Evolutionary conservation across 2,113 vertebrate genomes (phyloP).

Genomic region (Australoheros scitulus): DNA sequence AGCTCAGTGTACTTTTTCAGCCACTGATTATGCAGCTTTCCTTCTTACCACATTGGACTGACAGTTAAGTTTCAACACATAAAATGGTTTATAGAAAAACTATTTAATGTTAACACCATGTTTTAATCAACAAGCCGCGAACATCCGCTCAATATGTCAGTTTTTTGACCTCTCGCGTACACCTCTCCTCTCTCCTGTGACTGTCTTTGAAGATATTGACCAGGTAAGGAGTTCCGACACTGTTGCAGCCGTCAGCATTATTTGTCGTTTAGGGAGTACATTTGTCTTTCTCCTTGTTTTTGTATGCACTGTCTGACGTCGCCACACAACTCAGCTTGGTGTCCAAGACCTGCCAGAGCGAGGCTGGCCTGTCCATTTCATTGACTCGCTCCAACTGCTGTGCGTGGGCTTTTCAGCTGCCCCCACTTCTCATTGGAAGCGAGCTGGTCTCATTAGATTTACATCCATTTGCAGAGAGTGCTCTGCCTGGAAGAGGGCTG

Average conservation of each 20-base stretch:
- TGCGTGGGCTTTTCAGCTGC: slow-evolving; percentile 19
- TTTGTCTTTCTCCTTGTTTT: background rate
- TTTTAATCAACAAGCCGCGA: slow-evolving; percentile 64
- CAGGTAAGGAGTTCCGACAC: slow-evolving; percentile 1
- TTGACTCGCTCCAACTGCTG: slow-evolving; percentile 20
- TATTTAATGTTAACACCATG: slow-evolving; percentile 66
- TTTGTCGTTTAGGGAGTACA: slow-evolving; percentile 40
- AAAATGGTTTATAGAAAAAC: slow-evolving; percentile 68
- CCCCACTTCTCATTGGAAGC: slow-evolving; percentile 32
- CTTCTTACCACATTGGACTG: slow-evolving; percentile 18
- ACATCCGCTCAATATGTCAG: slow-evolving; percentile 35
- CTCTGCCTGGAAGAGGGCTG: slow-evolving; percentile 51
- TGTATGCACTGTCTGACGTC: slow-evolving; percentile 5
- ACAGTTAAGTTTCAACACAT: slow-evolving; percentile 29
- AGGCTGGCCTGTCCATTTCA: slow-evolving; percentile 16
- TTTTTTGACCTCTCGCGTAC: background rate
- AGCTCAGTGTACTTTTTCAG: background rate
- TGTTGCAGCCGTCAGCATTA: slow-evolving; percentile 9
- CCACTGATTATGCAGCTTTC: slow-evolving; percentile 9
- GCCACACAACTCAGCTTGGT: slow-evolving; percentile 9
- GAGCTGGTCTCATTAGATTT: slow-evolving; percentile 65
- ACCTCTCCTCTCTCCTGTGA: background rate
- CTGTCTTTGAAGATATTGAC: slow-evolving; percentile 14
- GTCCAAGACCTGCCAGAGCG: slow-evolving; percentile 9
- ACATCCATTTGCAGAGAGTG: slow-evolving; percentile 61